These are phyloP conservation scores for Drosophila mauritiana DNA, from an alignment of 1,140 invertebrate species.

Conservation along the genomic window DNA sequence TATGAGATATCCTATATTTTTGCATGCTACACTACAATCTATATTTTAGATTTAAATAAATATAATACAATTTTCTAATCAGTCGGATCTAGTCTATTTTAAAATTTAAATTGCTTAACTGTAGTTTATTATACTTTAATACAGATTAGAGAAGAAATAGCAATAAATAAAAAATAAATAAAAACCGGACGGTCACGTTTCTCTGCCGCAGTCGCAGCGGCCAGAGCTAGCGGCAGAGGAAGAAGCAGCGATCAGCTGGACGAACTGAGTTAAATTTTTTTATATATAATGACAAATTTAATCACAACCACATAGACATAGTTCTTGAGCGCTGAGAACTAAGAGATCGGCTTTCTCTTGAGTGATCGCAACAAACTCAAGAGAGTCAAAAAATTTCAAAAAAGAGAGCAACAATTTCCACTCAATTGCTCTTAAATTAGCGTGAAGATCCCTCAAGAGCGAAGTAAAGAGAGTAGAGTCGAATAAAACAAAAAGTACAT, in stretches of 20 bases:
- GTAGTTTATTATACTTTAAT: too few relatives aligned
- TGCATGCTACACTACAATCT: rapidly evolving
- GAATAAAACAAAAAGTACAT: too few relatives aligned
- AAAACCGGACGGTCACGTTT: constrained; percentile 61
- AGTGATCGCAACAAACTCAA: background rate
- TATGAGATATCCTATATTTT: constrained; percentile 2
- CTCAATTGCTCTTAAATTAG: background rate
- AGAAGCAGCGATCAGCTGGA: constrained; percentile 40
- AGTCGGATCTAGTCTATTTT: too few relatives aligned
- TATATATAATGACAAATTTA: too few relatives aligned
- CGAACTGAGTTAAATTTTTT: background rate
- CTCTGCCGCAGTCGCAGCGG: constrained; percentile 33
- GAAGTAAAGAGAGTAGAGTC: too few relatives aligned
- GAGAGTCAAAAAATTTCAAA: background rate
- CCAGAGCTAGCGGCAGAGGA: constrained; percentile 6
- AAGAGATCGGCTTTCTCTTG: constrained; percentile 1
- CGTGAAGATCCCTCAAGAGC: constrained; percentile 15
- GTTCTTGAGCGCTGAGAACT: too few relatives aligned
- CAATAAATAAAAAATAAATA: background rate
- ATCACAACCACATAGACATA: background rate
- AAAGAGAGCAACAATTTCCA: rapidly evolving
- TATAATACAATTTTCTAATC: too few relatives aligned
- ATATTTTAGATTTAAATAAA: background rate
- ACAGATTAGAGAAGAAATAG: background rate
- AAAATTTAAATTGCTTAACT: too few relatives aligned